phyloP scores from a whole-genome alignment of 2,797 vertebrate species.

The Pangasius macronema region DNA sequence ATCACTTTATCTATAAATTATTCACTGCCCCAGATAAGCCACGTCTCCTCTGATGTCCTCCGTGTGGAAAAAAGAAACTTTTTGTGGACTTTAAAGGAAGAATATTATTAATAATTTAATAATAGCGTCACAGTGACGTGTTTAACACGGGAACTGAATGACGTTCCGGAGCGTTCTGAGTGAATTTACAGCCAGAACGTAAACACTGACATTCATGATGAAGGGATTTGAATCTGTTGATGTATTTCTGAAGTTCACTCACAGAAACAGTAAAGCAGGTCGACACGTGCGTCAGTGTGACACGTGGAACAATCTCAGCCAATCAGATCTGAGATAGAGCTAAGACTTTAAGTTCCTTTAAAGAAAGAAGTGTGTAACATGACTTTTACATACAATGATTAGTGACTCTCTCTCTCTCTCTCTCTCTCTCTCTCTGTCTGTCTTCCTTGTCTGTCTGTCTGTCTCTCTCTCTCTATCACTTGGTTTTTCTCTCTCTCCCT shows the following conservation, averaged over 20 bases:
- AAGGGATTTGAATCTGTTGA: not conserved
- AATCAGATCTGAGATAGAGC: too few relatives aligned
- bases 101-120: not conserved
- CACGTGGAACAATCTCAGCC: too few relatives aligned
- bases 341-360: not conserved
- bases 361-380: too few relatives aligned
- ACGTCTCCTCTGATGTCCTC: not conserved
- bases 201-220: not conserved
- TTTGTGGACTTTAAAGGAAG: not conserved
- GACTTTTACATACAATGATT: too few relatives aligned
- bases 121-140: not conserved
- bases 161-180: not conserved
- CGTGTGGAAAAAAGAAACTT: not conserved
- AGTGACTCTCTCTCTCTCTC: not conserved
- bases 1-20: not conserved
- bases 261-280: too few relatives aligned
- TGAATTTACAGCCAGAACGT: not conserved
- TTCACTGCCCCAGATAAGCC: not conserved
- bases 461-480: too few relatives aligned
- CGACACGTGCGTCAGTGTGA: too few relatives aligned
- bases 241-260: too few relatives aligned
- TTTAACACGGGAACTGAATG: not conserved
- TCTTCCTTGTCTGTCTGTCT: too few relatives aligned
- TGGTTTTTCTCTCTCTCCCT: not conserved
- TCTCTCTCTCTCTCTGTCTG: not conserved